Base-by-base conservation (phyloP, 2,113 vertebrate genomes). In the Upupa epops region DNA sequence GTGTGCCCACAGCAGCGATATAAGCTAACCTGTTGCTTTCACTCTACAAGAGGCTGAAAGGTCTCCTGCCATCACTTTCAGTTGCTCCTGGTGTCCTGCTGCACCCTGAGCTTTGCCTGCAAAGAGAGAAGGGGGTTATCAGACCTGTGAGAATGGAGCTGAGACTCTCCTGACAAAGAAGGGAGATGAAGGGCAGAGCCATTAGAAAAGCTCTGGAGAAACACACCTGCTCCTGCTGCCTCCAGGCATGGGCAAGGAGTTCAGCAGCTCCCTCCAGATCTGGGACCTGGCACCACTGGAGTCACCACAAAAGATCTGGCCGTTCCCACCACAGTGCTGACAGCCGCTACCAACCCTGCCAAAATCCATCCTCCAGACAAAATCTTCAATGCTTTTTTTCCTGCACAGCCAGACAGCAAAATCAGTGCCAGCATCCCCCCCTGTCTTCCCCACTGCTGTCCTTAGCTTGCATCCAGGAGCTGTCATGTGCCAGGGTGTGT, bases 391-490 rank as follows among this genome's bases (percentile, higher is more conserved):
- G 34, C 9, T 48, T n/a, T 58, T 56, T 71, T 16, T 17, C 9
- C 9, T 49, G 25, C 21, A 56, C 4, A 21, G 42, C 24, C 34
- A 55, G 37, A 46, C 56, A 88, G 34, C 14, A 65, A 60, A 49
- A 65, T 7, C 3, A 3, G 7, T 26, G 14, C 34, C 3, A 3
- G 37, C 25, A 55, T 18, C 17, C 1, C 2, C 12, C 16, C 3
- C 1, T 32, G 1, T 12, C 13, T 34, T 46, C 26, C 20, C 63
- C 16, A 25, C 28, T 6, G 24, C 5, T 8, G 28, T n/a, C 52
- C 36, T 45, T 46, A 51, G 34, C 31, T 5, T 0, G 0, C n/a
- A 51, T 54, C n/a, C 70, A 13, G 49, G 48, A 72, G 60, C 46
- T 68, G 46, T 32, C 52, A 52, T 3, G 21, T 20, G 11, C 48